Conservation (phyloP, 1,140 invertebrate genomes). For the Protaetia brevitarsis region DNA sequence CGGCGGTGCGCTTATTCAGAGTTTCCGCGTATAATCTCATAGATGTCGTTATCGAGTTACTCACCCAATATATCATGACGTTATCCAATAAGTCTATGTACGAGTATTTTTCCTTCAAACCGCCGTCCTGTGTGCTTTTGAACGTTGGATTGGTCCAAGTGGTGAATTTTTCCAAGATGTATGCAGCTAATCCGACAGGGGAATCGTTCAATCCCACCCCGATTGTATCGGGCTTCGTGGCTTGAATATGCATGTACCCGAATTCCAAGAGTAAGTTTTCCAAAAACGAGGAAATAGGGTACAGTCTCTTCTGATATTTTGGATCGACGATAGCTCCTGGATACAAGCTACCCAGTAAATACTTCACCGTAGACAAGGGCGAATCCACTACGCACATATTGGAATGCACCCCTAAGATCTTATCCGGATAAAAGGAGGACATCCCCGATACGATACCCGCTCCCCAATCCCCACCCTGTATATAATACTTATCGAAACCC, state of each 20-base stretch:
- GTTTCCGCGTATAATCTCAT: slow-evolving; percentile 64
- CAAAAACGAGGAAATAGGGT: slow-evolving; percentile 57
- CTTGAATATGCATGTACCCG: slow-evolving; percentile 85
- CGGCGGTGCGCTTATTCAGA: neutral
- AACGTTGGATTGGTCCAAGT: slow-evolving; percentile 55
- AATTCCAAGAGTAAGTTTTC: slow-evolving; percentile 60
- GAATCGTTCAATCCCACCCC: slow-evolving; percentile 62
- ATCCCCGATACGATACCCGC: slow-evolving; percentile 59
- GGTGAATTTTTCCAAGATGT: slow-evolving; percentile 73
- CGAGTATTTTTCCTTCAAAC: slow-evolving; percentile 51
- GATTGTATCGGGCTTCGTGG: slow-evolving; percentile 89
- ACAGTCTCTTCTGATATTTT: slow-evolving; percentile 55
- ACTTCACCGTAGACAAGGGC: slow-evolving; percentile 49
- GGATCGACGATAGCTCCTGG: slow-evolving; percentile 57
- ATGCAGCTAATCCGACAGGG: slow-evolving; percentile 66
- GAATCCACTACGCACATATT: slow-evolving; percentile 59
- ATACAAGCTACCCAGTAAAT: slow-evolving; percentile 52
- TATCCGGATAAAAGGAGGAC: slow-evolving; percentile 66
- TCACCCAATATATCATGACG: slow-evolving; percentile 75
- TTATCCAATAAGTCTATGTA: slow-evolving; percentile 68
- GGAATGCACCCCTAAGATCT: slow-evolving; percentile 63
- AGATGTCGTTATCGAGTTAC: slow-evolving; percentile 64
- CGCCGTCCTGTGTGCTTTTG: slow-evolving; percentile 26
- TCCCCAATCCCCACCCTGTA: slow-evolving; percentile 88
- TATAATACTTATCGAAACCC: slow-evolving; percentile 71